Conservation (phyloP, 2,797 vertebrate genomes). For the Prunella strophiata region DNA sequence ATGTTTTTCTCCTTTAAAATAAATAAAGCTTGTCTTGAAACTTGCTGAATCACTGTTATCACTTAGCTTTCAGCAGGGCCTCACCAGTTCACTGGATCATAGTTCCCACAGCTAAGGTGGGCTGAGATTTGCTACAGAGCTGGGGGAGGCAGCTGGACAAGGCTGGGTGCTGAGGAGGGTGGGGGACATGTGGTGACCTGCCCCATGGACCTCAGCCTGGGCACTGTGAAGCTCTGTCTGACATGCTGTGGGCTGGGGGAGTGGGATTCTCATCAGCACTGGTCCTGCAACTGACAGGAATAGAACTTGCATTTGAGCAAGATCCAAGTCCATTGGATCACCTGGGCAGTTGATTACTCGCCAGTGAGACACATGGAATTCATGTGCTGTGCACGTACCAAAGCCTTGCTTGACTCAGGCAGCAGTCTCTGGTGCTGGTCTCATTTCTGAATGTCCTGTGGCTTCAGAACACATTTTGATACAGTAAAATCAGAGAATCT, state of each 20-base stretch:
- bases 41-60: neutral
- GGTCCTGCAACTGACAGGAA: neutral
- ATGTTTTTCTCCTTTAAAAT: neutral
- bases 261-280: neutral
- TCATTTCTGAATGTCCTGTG: neutral
- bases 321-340: neutral
- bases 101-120: neutral
- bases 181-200: accelerated
- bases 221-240: neutral
- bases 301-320: accelerated
- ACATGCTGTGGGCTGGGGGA: accelerated
- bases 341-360: accelerated
- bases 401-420: neutral
- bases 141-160: neutral
- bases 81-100: neutral
- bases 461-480: neutral
- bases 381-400: neutral
- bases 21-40: neutral
- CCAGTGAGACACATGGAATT: neutral
- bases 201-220: neutral
- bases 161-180: neutral
- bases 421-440: neutral
- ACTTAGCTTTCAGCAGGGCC: neutral
- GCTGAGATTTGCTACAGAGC: accelerated
- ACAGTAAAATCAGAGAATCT: neutral